phyloP scores from a whole-genome alignment of 2,113 vertebrate genomes.

The Marmota monax region DNA sequence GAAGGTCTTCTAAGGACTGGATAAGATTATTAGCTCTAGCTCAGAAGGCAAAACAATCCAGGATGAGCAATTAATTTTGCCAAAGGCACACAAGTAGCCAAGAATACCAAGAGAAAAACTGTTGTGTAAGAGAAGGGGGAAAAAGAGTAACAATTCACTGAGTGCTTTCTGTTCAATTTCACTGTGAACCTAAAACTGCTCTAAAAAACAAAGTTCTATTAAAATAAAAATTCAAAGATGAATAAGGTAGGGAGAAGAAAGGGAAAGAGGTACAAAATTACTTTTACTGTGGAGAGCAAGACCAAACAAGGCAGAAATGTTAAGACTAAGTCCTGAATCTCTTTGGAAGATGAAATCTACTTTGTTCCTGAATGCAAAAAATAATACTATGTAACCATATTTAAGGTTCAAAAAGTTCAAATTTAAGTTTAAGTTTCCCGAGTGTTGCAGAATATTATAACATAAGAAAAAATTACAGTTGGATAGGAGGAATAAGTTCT shows the following conservation, averaged over 20 bases:
- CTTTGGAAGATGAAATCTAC: no score
- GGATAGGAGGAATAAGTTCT: background rate
- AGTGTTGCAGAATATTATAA: no score
- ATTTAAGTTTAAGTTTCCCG: no score
- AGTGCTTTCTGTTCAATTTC: background rate
- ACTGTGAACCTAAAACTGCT: slow-evolving; percentile 1
- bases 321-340: no score
- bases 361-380: no score
- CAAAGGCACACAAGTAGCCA: background rate
- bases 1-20: background rate
- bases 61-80: background rate
- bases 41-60: background rate
- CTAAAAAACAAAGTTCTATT: background rate
- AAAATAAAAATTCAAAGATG: background rate
- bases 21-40: background rate
- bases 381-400: no score
- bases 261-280: background rate
- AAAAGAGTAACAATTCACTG: background rate
- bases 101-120: background rate
- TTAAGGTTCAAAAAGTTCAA: no score
- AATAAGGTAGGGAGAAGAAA: background rate
- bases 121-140: background rate
- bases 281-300: no score
- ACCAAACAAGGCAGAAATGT: no score
- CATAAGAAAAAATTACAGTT: background rate